Conservation (phyloP, 2,888 invertebrate genomes). For the Oegoconia quadripuncta region DNA sequence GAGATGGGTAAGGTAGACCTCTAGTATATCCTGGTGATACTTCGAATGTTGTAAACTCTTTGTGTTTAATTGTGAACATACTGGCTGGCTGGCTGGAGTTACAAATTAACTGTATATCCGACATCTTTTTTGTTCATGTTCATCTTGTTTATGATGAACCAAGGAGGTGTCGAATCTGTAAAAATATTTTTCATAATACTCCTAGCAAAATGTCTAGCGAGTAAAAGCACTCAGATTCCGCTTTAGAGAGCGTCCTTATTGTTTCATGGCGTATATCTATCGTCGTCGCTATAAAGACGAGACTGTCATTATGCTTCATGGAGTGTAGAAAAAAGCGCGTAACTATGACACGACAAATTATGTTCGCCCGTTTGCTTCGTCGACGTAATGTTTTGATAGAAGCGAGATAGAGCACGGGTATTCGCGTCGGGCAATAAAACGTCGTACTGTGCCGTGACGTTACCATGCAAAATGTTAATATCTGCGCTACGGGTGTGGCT, state of each 20-base stretch:
- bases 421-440: constrained; percentile 3
- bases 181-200: too few relatives aligned
- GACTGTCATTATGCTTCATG: constrained; percentile 2
- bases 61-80: too few relatives aligned
- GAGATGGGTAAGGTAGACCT: too few relatives aligned
- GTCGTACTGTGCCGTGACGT: not conserved
- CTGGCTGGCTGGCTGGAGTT: too few relatives aligned
- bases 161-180: too few relatives aligned
- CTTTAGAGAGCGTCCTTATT: constrained; percentile 3
- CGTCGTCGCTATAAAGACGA: constrained; percentile 4
- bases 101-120: too few relatives aligned
- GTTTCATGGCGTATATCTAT: constrained; percentile 9
- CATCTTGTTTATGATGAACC: too few relatives aligned
- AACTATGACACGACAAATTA: constrained; percentile 6
- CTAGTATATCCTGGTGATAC: too few relatives aligned
- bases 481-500: not conserved
- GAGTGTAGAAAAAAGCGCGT: constrained; percentile 7
- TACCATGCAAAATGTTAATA: not conserved
- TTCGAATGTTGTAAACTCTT: too few relatives aligned
- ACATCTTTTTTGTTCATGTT: too few relatives aligned
- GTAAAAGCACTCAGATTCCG: not conserved
- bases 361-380: constrained; percentile 5
- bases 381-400: constrained; percentile 4
- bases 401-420: constrained; percentile 9
- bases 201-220: too few relatives aligned